Base-by-base conservation (phyloP, 2,797 vertebrate genomes). In the Ctenochaetus hawaiiensis region DNA sequence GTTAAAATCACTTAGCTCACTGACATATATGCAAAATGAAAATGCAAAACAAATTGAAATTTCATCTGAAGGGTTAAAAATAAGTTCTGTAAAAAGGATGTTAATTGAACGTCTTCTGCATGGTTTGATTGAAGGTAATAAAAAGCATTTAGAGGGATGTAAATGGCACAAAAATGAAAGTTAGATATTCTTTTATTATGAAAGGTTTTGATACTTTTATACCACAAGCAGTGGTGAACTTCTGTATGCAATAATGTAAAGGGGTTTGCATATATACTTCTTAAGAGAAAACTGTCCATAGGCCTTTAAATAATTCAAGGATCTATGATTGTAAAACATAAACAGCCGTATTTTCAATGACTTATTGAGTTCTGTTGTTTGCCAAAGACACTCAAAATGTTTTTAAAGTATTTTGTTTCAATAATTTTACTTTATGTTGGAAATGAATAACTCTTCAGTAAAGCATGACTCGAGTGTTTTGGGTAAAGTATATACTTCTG, bases 371-470 rank as follows among this genome's bases (percentile, higher is more conserved):
- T 2, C 17, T 5, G 12, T 9, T 1, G 9, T 58, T 63, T 45
- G 8, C 44, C 1, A n/a, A n/a, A 51, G n/a, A 53, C 45, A 37
- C 8, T 6, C 23, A 6, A 11, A 22, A 13, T 47, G 16, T 45
- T 45, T 51, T 20, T 49, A 34, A 71, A 59, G n/a, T 47, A 26
- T 26, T 2, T 52, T 49, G 11, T 41, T 66, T 53, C 45, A 2
- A 65, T 41, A 20, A 53, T 20, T 54, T 61, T 22, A 20, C 17
- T 52, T 58, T 8, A 22, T 64, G 20, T 17, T 16, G 17, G 2
- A 59, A 74, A 69, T 53, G 18, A 72, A 20, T 7, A 49, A 34
- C 10, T 61, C 41, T 39, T 45, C 23, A 56, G 8, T 56, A 53
- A 23, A 6, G 43, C 2, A 5, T 6, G 18, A 47, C 16, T 26